Conservation (phyloP, 2,797 vertebrate genomes). For the Danio jaintianensis region DNA sequence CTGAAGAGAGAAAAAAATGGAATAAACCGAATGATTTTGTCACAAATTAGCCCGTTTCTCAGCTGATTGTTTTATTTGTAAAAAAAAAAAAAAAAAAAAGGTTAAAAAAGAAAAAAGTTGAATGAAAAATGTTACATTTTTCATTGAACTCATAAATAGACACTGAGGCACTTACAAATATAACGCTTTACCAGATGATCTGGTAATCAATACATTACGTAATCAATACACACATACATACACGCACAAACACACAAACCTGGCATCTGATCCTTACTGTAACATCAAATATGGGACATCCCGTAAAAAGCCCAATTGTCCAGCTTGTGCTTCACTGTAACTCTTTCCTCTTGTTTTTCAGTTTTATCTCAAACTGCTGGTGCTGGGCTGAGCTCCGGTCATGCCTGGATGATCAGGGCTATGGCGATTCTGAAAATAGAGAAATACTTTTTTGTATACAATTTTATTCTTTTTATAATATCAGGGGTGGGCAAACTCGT, state of each 20-base stretch:
- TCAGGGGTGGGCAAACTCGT: no score
- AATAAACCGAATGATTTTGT: conserved; percentile 7
- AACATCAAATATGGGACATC: conserved; percentile 6
- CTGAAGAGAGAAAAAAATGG: not conserved
- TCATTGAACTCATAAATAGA: conserved; percentile 42
- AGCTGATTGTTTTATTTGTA: conserved; percentile 39
- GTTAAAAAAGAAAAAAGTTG: not conserved
- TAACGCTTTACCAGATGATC: conserved; percentile 21
- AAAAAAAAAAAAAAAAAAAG: conserved; percentile 16
- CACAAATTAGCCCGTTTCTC: conserved; percentile 21
- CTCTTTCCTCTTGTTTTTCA: conserved; percentile 13
- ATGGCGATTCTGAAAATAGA: conserved; percentile 85
- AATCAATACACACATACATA: conserved; percentile 10
- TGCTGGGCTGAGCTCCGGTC: conserved; percentile 91
- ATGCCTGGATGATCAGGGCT: conserved; percentile 93
- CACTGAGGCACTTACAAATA: conserved; percentile 34
- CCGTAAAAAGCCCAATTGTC: not conserved
- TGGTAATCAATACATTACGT: not conserved
- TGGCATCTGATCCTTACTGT: not conserved
- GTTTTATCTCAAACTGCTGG: conserved; percentile 90
- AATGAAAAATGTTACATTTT: not conserved
- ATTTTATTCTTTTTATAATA: not conserved
- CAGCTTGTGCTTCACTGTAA: conserved; percentile 26
- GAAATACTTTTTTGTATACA: not conserved
- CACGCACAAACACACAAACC: conserved; percentile 10